Evolutionary conservation across 2,113 vertebrate genomes (phyloP).

Genomic region (Etheostoma spectabile): DNA sequence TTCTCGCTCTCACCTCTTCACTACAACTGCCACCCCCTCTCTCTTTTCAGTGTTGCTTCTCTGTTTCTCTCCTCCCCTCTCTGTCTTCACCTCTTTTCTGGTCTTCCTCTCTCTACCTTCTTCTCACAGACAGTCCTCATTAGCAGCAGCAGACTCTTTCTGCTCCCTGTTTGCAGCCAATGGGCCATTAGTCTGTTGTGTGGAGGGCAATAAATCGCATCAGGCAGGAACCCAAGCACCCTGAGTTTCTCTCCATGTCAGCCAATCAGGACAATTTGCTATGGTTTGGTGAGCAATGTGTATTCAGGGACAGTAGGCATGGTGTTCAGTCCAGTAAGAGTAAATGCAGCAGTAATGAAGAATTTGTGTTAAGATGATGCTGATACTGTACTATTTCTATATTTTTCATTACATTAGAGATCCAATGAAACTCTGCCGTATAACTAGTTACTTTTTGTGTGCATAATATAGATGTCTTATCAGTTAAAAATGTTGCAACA

Average conservation of each 20-base stretch:
- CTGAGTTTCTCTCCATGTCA: conserved; percentile 65
- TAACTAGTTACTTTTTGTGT: neutral
- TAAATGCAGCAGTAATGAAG: conserved; percentile 6
- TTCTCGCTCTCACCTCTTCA: conserved; percentile 35
- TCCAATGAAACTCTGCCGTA: neutral
- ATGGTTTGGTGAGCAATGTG: conserved; percentile 66
- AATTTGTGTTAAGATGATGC: neutral
- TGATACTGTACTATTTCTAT: neutral
- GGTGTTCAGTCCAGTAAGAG: conserved; percentile 29
- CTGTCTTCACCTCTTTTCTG: conserved; percentile 19
- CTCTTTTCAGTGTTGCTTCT: conserved; percentile 32
- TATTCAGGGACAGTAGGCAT: conserved; percentile 43
- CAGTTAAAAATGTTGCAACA: neutral
- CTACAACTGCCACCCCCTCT: conserved; percentile 47
- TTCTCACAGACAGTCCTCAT: conserved; percentile 66
- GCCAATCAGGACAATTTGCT: conserved; percentile 77
- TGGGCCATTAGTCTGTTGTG: conserved; percentile 76
- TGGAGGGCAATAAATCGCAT: conserved; percentile 76
- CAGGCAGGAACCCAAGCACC: conserved; percentile 64
- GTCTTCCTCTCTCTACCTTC: conserved; percentile 38
- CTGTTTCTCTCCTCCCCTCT: conserved; percentile 5
- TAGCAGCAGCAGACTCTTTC: conserved; percentile 65
- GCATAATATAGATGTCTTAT: neutral
- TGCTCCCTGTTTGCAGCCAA: conserved; percentile 75
- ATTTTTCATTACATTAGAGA: neutral